Conservation (phyloP, 2,797 vertebrate species). For the Micrastur ruficollis region DNA sequence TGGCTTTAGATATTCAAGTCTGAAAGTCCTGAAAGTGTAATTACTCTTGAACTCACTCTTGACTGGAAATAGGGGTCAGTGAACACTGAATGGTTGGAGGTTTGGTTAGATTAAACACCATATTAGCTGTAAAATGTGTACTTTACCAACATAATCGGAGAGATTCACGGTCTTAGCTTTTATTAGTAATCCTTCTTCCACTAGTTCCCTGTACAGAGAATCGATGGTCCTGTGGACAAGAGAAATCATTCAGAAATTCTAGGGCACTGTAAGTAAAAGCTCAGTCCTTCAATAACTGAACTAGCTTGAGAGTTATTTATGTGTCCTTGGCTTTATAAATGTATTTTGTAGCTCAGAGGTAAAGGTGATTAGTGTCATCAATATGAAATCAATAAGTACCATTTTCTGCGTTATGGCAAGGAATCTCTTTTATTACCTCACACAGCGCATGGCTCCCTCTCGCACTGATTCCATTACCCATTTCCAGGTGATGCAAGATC, state of each 20-base stretch:
- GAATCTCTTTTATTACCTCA: not conserved
- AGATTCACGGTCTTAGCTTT: slow-evolving; percentile 75
- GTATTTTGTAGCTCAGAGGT: not conserved
- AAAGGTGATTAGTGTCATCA: not conserved
- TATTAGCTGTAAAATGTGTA: not conserved
- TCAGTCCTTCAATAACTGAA: not conserved
- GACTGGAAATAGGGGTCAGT: not conserved
- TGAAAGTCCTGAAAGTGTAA: not conserved
- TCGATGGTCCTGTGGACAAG: slow-evolving; percentile 75
- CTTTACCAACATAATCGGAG: slow-evolving; percentile 83
- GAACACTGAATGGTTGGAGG: not conserved
- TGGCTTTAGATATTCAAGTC: not conserved
- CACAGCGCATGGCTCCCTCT: not conserved
- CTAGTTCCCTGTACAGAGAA: slow-evolving; percentile 83
- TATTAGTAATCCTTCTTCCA: slow-evolving; percentile 78
- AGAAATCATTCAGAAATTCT: not conserved
- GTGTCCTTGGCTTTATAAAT: not conserved
- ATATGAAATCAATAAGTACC: not conserved
- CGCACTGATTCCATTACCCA: not conserved
- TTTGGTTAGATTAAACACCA: not conserved
- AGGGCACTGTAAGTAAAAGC: not conserved
- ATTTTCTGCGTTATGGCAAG: not conserved
- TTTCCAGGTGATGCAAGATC: slow-evolving; percentile 16
- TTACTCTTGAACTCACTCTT: not conserved
- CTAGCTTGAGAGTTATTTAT: not conserved